These are phyloP conservation scores for Melinaea marsaeus DNA, from an alignment of 2,888 invertebrate genomes.

Conservation along the genomic window DNA sequence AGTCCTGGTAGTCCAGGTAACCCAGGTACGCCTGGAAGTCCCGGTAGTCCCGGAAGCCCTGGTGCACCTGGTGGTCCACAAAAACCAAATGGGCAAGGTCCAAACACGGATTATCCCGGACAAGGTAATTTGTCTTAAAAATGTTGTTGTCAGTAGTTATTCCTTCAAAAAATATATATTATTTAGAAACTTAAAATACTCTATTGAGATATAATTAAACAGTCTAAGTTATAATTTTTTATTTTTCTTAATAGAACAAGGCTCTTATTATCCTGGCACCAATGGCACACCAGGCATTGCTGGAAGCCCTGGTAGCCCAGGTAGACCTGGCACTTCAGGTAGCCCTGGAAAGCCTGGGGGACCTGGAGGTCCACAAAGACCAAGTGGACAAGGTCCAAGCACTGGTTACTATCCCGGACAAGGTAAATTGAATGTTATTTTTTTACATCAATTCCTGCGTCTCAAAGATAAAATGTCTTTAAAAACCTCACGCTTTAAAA, in stretches of 20 bases:
- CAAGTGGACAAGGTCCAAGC: no score
- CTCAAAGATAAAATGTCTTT: background rate
- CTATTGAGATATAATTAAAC: no score
- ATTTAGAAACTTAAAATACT: no score
- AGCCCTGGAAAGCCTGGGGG: conserved; percentile 44
- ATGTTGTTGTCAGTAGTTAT: no score
- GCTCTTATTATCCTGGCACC: conserved; percentile 41
- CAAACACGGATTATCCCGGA: conserved; percentile 39
- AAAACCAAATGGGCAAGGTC: conserved; percentile 36
- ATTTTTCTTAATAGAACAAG: conserved; percentile 16
- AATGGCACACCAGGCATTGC: conserved; percentile 35
- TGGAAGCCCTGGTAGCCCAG: conserved; percentile 39
- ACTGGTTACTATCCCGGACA: no score
- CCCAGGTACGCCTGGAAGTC: conserved; percentile 13
- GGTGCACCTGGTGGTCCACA: conserved; percentile 36
- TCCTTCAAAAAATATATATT: no score
- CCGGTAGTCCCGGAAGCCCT: conserved; percentile 31
- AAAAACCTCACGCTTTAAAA: background rate
- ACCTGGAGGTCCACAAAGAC: conserved; percentile 11
- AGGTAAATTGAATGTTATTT: conserved; percentile 19
- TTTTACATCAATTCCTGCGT: no score
- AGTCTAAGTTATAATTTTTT: conserved; percentile 11
- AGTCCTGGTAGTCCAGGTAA: conserved; percentile 30
- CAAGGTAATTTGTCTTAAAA: conserved; percentile 26
- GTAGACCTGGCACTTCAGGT: conserved; percentile 24